A percentile compares a stretch with the other conserved stretches of the same genome.
Evolutionary conservation across 2,888 invertebrate species (phyloP).

Genomic region (Bembecia ichneumoniformis): DNA sequence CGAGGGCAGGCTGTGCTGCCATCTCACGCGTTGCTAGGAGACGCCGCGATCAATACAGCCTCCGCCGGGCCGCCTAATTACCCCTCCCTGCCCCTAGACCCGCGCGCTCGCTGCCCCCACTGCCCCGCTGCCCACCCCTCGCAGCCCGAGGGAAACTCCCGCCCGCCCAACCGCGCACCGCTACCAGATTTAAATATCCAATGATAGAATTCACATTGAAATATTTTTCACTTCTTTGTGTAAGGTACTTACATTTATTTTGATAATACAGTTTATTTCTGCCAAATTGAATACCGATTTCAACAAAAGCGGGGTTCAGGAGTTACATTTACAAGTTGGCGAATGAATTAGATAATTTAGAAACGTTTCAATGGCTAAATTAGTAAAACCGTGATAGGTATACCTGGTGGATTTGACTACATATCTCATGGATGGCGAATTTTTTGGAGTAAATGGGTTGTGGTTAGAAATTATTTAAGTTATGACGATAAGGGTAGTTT

Average conservation of each 20-base stretch:
- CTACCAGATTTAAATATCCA: slow-evolving; percentile 66
- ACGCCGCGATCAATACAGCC: slow-evolving; percentile 70
- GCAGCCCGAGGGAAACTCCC: slow-evolving; percentile 29
- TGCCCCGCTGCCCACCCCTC: slow-evolving; percentile 16
- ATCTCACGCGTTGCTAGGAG: slow-evolving; percentile 69
- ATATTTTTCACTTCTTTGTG: slow-evolving; percentile 54
- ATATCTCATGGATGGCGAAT: too few relatives aligned
- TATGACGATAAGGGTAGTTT: too few relatives aligned
- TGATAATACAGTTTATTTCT: slow-evolving; percentile 16
- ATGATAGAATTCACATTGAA: slow-evolving; percentile 69
- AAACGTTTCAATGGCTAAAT: too few relatives aligned
- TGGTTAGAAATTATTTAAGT: too few relatives aligned
- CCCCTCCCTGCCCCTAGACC: slow-evolving; percentile 25
- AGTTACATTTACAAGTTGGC: too few relatives aligned
- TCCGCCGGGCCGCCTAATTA: slow-evolving; percentile 72
- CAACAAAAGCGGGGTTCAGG: too few relatives aligned
- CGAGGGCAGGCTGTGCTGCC: slow-evolving; percentile 56
- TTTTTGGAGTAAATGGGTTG: too few relatives aligned
- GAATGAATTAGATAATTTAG: too few relatives aligned
- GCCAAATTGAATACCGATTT: too few relatives aligned
- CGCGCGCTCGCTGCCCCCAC: slow-evolving; percentile 17
- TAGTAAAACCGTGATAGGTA: too few relatives aligned
- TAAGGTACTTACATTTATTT: slow-evolving; percentile 40
- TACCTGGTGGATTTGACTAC: too few relatives aligned
- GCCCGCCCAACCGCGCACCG: slow-evolving; percentile 43